A percentile compares a stretch with the other conserved stretches of the same genome.
These are phyloP conservation scores for Mormoops blainvillei DNA, from an alignment of 2,113 vertebrate species.

Conservation along the genomic window DNA sequence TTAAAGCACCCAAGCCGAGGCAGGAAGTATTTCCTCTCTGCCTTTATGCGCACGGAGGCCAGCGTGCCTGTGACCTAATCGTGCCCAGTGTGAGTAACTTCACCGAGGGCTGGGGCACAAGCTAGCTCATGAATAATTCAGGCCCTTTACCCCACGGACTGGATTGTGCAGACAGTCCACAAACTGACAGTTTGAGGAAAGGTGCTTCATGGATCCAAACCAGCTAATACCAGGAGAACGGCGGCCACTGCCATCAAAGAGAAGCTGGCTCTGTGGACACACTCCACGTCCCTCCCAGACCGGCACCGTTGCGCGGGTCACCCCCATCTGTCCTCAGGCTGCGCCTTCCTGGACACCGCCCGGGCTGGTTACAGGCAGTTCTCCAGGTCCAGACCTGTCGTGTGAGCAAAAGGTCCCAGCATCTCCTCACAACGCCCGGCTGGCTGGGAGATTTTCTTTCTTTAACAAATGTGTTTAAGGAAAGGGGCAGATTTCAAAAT, in stretches of 20 bases:
- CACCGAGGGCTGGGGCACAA: neutral
- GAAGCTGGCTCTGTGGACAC: neutral
- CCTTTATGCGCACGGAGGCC: neutral
- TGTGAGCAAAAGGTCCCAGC: neutral
- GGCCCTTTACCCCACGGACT: neutral
- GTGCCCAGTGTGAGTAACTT: constrained; percentile 40
- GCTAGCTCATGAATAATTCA: constrained; percentile 38
- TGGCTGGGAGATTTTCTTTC: neutral
- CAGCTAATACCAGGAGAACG: neutral
- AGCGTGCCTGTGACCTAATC: constrained; percentile 6
- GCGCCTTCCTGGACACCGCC: accelerated
- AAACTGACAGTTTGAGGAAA: constrained; percentile 36
- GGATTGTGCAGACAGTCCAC: constrained; percentile 25
- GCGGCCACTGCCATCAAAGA: neutral
- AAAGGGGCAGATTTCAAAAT: neutral
- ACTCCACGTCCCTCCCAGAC: neutral
- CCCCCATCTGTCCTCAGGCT: neutral
- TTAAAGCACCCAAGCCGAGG: neutral
- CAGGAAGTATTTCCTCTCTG: neutral
- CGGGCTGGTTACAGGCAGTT: neutral
- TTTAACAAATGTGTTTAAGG: neutral
- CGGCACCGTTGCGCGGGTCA: neutral
- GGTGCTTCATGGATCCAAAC: neutral
- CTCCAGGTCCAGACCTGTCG: neutral
- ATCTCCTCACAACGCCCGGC: neutral